Base-by-base conservation (phyloP, 2,797 vertebrate species). In the Urophycis tenuis region DNA sequence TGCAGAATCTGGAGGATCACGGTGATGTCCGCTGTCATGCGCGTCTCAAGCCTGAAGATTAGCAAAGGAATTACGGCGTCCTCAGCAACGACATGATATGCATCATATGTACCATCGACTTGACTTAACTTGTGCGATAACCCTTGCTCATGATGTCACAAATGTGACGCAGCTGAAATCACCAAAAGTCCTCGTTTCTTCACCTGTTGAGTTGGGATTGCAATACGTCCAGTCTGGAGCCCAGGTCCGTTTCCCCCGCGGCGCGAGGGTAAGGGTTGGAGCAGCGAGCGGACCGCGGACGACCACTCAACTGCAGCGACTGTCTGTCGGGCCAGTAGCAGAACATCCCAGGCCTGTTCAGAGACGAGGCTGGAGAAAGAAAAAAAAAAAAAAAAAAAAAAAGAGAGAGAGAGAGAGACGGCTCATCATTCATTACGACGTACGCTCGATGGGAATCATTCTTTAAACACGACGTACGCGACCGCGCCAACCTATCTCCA, bases 131-230 rank as follows among this genome's bases (percentile, higher is more conserved):
- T n/a, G n/a, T n/a, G 1, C 12, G 10, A 11, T 29, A 67, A 17
- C 39, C 11, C 5, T 60, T 25, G 19, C 5, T 60, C 53, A 25
- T 25, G 22, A 53, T 25, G 22, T n/a, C 53, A 60, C n/a, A 60
- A n/a, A 25, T 25, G 53, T 19, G 5, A n/a, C 53, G 22, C 1
- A 39, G 36, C 36, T 17, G 5, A 45, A 45, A 25, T n/a, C n/a
- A n/a, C n/a, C n/a, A n/a, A 60, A 60, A 60, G 45, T 53, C 45
- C 2, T 29, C 12, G 60, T 30, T 3, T 74, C 72, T 85, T 79
- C 80, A 96, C 97, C 97, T 97, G 91, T 94, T 95, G 74, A 99
- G 92, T 85, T 99, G 97, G 36, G 91, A 93, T 83, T 98, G 96
- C 81, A 99, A 91, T 79, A 95, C 88, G 81, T 97, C 95, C 31